phyloP scores from a whole-genome alignment of 2,797 vertebrate genomes.

The Acanthurus leucopareius region DNA sequence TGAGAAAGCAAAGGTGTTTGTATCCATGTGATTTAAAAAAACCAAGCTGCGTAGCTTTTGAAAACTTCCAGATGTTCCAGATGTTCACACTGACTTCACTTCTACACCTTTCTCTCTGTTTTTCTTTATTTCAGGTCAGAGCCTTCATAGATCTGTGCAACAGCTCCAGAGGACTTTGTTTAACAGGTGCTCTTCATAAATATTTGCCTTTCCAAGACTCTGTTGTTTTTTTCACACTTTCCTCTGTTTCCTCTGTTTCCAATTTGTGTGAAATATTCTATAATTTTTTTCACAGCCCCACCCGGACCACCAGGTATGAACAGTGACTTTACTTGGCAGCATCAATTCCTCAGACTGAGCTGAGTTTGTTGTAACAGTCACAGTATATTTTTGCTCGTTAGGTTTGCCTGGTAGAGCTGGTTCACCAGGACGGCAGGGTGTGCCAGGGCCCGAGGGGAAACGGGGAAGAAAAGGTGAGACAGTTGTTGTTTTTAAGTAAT shows the following conservation, averaged over 20 bases:
- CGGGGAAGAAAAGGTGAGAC: slow-evolving; percentile 89
- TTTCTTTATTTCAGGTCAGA: slow-evolving; percentile 82
- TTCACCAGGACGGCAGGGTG: slow-evolving; percentile 85
- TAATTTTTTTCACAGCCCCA: slow-evolving; percentile 80
- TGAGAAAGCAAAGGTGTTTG: not conserved
- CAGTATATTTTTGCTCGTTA: slow-evolving; percentile 28
- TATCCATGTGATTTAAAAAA: slow-evolving; percentile 5
- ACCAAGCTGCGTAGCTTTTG: too few relatives aligned
- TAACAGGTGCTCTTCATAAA: slow-evolving; percentile 86
- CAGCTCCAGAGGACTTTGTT: slow-evolving; percentile 88
- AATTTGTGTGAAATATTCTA: not conserved
- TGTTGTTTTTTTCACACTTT: not conserved
- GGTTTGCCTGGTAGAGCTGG: slow-evolving; percentile 81
- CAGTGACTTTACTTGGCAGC: not conserved
- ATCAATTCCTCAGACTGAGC: not conserved
- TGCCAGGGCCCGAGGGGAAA: slow-evolving; percentile 85
- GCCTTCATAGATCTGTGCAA: slow-evolving; percentile 91
- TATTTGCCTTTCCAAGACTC: not conserved
- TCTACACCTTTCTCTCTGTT: not conserved
- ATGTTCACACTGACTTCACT: slow-evolving; percentile 1
- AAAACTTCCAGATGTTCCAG: not conserved
- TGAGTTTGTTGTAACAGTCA: not conserved
- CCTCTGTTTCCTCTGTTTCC: not conserved
- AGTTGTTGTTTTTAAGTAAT: too few relatives aligned
- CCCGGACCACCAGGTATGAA: slow-evolving; percentile 91